These are phyloP conservation scores for Prosopocoilus inquinatus DNA, from an alignment of 2,888 invertebrate species.

Conservation along the genomic window DNA sequence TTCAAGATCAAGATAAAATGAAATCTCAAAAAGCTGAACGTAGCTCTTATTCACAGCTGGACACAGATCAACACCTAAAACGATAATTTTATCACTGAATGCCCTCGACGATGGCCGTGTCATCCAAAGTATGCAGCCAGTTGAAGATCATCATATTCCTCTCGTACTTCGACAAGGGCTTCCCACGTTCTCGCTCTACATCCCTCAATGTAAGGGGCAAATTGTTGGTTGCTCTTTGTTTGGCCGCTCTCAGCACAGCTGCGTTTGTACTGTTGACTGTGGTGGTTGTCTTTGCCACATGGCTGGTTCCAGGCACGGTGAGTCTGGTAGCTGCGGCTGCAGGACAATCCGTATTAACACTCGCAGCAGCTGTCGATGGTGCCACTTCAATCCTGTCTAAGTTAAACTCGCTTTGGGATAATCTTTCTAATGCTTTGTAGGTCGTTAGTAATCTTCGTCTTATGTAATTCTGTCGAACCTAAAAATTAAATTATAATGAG, in stretches of 20 bases:
- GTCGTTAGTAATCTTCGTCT: slow-evolving; percentile 74
- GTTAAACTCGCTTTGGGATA: slow-evolving; percentile 84
- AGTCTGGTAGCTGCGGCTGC: slow-evolving; percentile 22
- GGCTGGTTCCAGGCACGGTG: slow-evolving; percentile 40
- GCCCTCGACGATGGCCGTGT: slow-evolving; percentile 59
- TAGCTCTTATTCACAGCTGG: background rate
- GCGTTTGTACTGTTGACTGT: slow-evolving; percentile 49
- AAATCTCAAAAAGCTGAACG: background rate
- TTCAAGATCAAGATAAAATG: slow-evolving; percentile 1
- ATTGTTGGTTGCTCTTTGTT: slow-evolving; percentile 54
- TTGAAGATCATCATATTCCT: slow-evolving; percentile 96
- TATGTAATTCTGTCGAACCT: slow-evolving; percentile 81
- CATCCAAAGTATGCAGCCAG: slow-evolving; percentile 87
- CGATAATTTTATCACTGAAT: slow-evolving; percentile 38
- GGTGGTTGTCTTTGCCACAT: slow-evolving; percentile 38
- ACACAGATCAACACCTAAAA: background rate
- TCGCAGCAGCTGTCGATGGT: slow-evolving; percentile 53
- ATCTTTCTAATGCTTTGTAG: slow-evolving; percentile 75
- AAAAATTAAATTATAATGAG: slow-evolving; percentile 21
- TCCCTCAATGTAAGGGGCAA: slow-evolving; percentile 72
- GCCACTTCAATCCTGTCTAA: slow-evolving; percentile 69
- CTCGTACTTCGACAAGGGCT: slow-evolving; percentile 84
- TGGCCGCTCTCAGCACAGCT: slow-evolving; percentile 47
- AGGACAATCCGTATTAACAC: slow-evolving; percentile 30
- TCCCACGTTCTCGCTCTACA: slow-evolving; percentile 77